Conservation (phyloP, 2,888 invertebrate genomes). For the Ptychoptera contaminata region DNA sequence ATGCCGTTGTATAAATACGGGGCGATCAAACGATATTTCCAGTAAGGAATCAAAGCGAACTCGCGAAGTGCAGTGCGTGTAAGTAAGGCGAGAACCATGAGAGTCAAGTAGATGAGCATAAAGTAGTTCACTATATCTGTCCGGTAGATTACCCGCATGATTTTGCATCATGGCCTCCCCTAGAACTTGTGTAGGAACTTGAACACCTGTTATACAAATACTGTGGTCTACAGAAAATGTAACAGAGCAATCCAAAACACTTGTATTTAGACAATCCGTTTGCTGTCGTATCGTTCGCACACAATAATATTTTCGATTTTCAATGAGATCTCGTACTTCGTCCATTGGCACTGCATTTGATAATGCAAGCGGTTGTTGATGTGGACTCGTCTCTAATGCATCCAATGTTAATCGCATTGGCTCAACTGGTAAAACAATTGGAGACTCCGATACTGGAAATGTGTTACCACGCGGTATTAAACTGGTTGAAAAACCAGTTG, state of each 20-base stretch:
- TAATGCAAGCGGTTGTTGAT: constrained; percentile 9
- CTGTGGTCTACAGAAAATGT: constrained; percentile 70
- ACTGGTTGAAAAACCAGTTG: constrained; percentile 51
- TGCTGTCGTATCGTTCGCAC: constrained; percentile 47
- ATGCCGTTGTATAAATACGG: constrained; percentile 52
- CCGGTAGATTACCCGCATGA: constrained; percentile 9
- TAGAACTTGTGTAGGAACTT: constrained; percentile 59
- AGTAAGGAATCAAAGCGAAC: constrained; percentile 57
- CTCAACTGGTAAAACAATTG: constrained; percentile 31
- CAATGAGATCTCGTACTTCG: constrained; percentile 17
- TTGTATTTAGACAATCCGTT: constrained; percentile 58
- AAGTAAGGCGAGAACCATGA: constrained; percentile 63
- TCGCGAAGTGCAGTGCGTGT: constrained; percentile 65
- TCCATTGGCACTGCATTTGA: constrained; percentile 8
- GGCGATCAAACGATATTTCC: constrained; percentile 66
- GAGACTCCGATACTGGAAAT: constrained; percentile 24
- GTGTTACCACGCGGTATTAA: constrained; percentile 11
- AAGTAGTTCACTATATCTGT: constrained; percentile 55
- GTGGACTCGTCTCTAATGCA: constrained; percentile 5
- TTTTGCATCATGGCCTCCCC: constrained; percentile 16
- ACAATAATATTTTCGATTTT: constrained; percentile 49
- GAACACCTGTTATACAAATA: constrained; percentile 50
- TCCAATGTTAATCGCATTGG: constrained; percentile 12
- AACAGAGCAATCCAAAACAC: constrained; percentile 59
- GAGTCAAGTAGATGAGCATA: constrained; percentile 69